Evolutionary conservation across 2,888 invertebrate species (phyloP).

Genomic region (Elegia similella): DNA sequence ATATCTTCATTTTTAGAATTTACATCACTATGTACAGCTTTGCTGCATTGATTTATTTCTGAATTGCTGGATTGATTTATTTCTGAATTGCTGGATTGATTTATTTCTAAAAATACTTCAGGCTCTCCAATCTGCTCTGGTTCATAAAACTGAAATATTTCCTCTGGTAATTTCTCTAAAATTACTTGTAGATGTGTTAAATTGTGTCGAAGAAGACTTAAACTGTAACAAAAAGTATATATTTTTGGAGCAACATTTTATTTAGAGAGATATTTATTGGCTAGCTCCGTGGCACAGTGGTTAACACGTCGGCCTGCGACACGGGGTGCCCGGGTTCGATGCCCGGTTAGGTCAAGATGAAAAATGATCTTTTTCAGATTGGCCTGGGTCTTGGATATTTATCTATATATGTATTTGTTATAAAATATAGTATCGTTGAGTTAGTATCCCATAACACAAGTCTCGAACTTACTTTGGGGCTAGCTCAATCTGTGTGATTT

Average conservation of each 20-base stretch:
- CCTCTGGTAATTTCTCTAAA: slow-evolving; percentile 15
- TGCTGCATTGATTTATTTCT: neutral
- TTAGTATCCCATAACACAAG: too few relatives aligned
- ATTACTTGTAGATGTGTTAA: slow-evolving; percentile 31
- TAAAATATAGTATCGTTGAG: too few relatives aligned
- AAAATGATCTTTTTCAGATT: too few relatives aligned
- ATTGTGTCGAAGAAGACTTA: slow-evolving; percentile 32
- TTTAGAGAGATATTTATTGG: too few relatives aligned
- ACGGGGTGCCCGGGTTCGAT: too few relatives aligned
- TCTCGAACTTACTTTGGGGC: too few relatives aligned
- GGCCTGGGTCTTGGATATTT: too few relatives aligned
- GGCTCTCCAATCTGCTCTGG: neutral
- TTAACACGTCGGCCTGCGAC: too few relatives aligned
- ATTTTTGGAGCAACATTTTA: neutral
- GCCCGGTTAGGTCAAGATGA: too few relatives aligned
- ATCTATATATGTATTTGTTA: too few relatives aligned
- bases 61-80: neutral
- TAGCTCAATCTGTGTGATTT: too few relatives aligned
- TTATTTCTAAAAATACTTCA: neutral
- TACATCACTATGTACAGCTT: neutral
- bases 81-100: neutral
- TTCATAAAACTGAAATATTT: neutral
- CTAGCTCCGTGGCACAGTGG: too few relatives aligned
- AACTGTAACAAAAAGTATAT: slow-evolving; percentile 27
- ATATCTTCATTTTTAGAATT: neutral